Evolutionary conservation across 2,888 invertebrate species (phyloP), one percentile per base, ranked within the genome.

Genomic region (Cosmia trapezina): DNA sequence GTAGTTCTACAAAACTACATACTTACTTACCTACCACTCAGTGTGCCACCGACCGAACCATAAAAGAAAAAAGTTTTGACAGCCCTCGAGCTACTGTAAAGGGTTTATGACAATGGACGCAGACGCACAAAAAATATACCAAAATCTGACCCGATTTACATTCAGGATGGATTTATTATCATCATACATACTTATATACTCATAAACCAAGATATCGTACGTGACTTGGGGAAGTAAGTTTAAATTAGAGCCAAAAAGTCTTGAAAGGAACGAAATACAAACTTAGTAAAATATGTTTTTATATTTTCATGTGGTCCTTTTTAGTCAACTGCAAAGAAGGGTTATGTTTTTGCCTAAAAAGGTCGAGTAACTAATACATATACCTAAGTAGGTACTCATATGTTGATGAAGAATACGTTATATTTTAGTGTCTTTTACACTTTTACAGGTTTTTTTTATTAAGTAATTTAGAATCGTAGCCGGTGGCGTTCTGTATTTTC

Each of bases 61-160:
- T 81, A 86, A 83, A 83, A 76, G 78, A 69, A 83, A 87, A 78
- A 83, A 84, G 47, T 77, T 85, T 83, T 86, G 88, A 91, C 89
- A 89, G 80, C 80, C 76, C 84, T 75, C 83, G 74, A 19, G 92
- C 92, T 92, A 92, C 92, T 84, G 92, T 89, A 86, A 75, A 81
- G 84, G 89, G 86, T 88, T 91, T 91, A 90, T 90, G 90, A 91
- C 86, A 86, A 84, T 76, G 80, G 53, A 56, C 17, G 73, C 68
- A 71, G 82, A 80, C 80, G 65, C 54, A 87, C 83, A 86, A 88
- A 86, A 88, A 86, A 84, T 68, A 62, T 64, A 72, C 73, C 61
- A 69, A 70, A 81, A 73, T 74, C 77, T 82, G 77, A 80, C 75
- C 57, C 70, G 60, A 61, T 76, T 53, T 80, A 74, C 71, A 71